These are phyloP conservation scores for Micrasema minimum DNA, from an alignment of 1,140 invertebrate genomes.

Conservation along the genomic window DNA sequence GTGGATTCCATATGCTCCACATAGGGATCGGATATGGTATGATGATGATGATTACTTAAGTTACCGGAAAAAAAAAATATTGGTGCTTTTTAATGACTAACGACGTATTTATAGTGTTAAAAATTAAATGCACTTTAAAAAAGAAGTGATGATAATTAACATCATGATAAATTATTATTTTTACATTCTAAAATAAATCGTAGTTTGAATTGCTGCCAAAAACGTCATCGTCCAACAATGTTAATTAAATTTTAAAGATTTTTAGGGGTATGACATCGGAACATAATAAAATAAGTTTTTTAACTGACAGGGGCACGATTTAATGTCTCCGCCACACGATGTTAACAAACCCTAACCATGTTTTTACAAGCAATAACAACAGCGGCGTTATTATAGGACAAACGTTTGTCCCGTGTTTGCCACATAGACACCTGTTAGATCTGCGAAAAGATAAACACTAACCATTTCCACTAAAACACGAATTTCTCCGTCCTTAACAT, in stretches of 20 bases:
- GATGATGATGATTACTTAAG: too few species aligned
- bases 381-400: slow-evolving; percentile 18
- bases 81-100: too few species aligned
- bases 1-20: too few species aligned
- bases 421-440: slow-evolving; percentile 47
- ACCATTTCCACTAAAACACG: slow-evolving; percentile 25
- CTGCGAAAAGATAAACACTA: slow-evolving; percentile 29
- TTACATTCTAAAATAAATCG: too few species aligned
- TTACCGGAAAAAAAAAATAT: too few species aligned
- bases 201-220: too few species aligned
- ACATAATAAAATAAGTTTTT: slow-evolving; percentile 30
- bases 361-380: slow-evolving; percentile 4
- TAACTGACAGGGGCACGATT: slow-evolving; percentile 14
- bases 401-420: slow-evolving; percentile 21
- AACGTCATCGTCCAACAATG: neutral
- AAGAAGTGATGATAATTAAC: too few species aligned
- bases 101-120: too few species aligned
- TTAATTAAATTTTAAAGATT: slow-evolving; percentile 31
- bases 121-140: too few species aligned
- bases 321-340: slow-evolving; percentile 4
- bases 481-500: slow-evolving; percentile 35
- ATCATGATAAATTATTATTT: too few species aligned
- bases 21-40: too few species aligned
- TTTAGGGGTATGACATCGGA: slow-evolving; percentile 21
- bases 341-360: slow-evolving; percentile 9